Base-by-base conservation (phyloP, 2,888 invertebrate species). In the Mechanitis mazaeus region DNA sequence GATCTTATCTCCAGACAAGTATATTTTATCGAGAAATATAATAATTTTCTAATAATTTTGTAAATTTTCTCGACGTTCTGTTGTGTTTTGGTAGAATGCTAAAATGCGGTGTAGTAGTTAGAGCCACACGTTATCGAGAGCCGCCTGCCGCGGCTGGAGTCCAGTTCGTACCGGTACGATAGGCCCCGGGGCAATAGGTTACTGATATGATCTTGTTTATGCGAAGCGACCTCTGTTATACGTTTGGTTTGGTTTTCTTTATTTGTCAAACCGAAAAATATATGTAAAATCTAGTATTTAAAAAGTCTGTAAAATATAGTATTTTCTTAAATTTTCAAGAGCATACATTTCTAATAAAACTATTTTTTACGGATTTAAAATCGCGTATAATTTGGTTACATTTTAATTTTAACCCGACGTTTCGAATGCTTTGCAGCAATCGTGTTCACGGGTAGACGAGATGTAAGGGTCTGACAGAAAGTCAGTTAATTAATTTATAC, bases 171-270 rank as follows among this genome's bases (percentile, higher is more conserved):
- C 92, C 87, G 78, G 92, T 85, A 79, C 68, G 79, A 80, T 83
- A 85, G 91, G 87, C 91, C 88, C 84, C 83, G 87, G 92, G 91
- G 92, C 92, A 92, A 89, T 85, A 91, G 91, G 92, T 91, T 90
- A 85, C 81, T 84, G 89, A 90, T 90, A 89, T 72, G 75, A 72
- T 71, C 69, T 72, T 78, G 82, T 83, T 81, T 78, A 83, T 80
- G 77, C 72, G 78, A 77, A 80, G 75, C 85, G 89, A 90, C 89
- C 89, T 85, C 81, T 80, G 85, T 87, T 83, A 81, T 85, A 83
- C 84, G 80, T 77, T 75, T 75, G 74, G 76, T 74, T 79, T 73
- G 72, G 56, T 56, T 60, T 56, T 63, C 54, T 47, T 45, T 35
- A 35, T 35, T 35, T 35, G 35, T 35, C 6, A 35, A 35, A 35